Percentiles rank a stretch among this genome's conserved stretches.
phyloP scores from a whole-genome alignment of 2,888 invertebrate species.

The Pammene fasciana region DNA sequence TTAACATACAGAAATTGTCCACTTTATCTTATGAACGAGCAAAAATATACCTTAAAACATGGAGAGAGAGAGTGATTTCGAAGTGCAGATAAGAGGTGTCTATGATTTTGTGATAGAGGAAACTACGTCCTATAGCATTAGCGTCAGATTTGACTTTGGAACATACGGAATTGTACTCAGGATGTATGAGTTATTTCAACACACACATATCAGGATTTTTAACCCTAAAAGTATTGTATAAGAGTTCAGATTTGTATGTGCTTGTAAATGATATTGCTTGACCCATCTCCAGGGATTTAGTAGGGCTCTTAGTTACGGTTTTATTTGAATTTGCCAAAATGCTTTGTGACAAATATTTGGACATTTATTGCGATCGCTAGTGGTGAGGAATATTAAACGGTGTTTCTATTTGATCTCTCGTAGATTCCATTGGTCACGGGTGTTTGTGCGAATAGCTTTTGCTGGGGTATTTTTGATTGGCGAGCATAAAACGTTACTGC shows the following conservation, averaged over 20 bases:
- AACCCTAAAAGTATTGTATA: not conserved
- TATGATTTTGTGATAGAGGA: constrained; percentile 50
- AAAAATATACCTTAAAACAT: constrained; percentile 45
- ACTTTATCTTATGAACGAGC: constrained; percentile 46
- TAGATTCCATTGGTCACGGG: constrained; percentile 64
- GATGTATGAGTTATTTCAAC: constrained; percentile 44
- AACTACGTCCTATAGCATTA: constrained; percentile 52
- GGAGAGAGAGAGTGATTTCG: constrained; percentile 47
- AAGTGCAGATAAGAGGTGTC: constrained; percentile 35
- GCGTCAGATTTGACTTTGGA: constrained; percentile 53
- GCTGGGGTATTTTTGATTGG: constrained; percentile 24
- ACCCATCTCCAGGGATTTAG: constrained; percentile 76
- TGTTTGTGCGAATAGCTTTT: constrained; percentile 50
- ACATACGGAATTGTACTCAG: constrained; percentile 46
- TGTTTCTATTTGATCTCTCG: constrained; percentile 67
- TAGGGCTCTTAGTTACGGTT: constrained; percentile 77
- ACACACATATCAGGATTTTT: constrained; percentile 42
- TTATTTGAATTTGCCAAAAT: constrained; percentile 79
- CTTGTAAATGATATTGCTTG: constrained; percentile 55
- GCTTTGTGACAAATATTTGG: constrained; percentile 81
- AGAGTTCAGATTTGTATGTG: constrained; percentile 45
- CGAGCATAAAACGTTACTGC: constrained; percentile 7
- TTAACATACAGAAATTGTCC: constrained; percentile 66
- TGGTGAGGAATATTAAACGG: constrained; percentile 78
- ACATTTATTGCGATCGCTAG: constrained; percentile 74